Base-by-base conservation (phyloP, 2,888 invertebrate genomes). In the Amphipyra tragopoginis region DNA sequence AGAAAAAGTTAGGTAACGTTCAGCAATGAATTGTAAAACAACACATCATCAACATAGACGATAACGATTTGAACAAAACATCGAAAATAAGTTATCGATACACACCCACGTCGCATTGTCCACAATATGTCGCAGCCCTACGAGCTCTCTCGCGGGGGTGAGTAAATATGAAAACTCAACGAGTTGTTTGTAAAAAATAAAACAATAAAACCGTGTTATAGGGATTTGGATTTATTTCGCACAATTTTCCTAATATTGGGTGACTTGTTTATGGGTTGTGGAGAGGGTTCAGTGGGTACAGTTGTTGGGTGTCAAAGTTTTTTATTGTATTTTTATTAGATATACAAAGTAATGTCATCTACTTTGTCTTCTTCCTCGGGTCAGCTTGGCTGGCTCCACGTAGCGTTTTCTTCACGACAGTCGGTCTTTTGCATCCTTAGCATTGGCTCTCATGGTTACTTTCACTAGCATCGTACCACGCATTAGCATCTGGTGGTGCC, bases 111-210 rank as follows among this genome's bases (percentile, higher is more conserved):
- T 13, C 36, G 9, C 51, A 10, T 10, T 55, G 42, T 50, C 43
- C 56, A 15, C 56, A 29, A 10, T 21, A 26, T 51, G 65, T 60
- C 56, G 13, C 59, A 57, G 1, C 72, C 58, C 72, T 76, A 59
- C 40, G 21, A 21, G 21, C 2, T 1, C 1, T 1, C 60, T 36
- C 51, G 43, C 53, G 21, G 58, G 76, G 63, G 64, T 33, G 70
- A 65, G 79, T 77, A 65, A 77, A 77, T 77, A 79, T 77, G 64
- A 79, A 72, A 77, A 79, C 77, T 72, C 77, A 74, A 79, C 72
- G 77, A 77, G 77, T 79, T 79, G 74, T 79, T 77, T 77, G 77
- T 77, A 77, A 78, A 76, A 77, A 78, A 77, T 77, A 74, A 77
- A 79, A 77, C 72, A 77, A 77, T 77, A 77, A 79, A 78, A 74